Evolutionary conservation across 2,797 vertebrate genomes (phyloP).

Genomic region (Graptemys geographica): DNA sequence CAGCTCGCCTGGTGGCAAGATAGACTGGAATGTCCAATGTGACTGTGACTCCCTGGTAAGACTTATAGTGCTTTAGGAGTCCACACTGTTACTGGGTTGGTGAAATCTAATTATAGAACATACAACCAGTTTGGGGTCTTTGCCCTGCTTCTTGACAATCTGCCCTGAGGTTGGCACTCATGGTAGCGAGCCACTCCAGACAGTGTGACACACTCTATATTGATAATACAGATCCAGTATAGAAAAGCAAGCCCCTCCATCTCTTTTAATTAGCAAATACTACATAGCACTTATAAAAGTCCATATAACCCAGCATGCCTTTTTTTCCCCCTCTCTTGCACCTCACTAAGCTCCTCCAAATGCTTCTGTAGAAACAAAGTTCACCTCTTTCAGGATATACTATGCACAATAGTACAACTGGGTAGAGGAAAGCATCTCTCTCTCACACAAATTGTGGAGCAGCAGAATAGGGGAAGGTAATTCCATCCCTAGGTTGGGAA

Average conservation of each 20-base stretch:
- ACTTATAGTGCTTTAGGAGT: background rate
- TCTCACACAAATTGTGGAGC: background rate
- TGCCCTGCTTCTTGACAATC: background rate
- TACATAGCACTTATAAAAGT: background rate
- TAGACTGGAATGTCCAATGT: no score
- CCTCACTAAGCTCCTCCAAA: background rate
- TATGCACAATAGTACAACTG: background rate
- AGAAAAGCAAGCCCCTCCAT: background rate
- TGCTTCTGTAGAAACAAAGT: rapidly evolving
- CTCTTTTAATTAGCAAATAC: background rate
- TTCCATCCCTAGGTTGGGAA: background rate
- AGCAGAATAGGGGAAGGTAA: background rate
- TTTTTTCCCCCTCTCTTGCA: background rate
- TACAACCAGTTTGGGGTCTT: background rate
- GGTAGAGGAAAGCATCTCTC: background rate
- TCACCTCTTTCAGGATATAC: background rate
- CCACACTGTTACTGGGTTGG: background rate
- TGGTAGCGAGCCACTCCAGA: background rate
- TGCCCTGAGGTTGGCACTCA: no score
- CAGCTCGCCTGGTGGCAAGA: no score
- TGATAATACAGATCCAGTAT: background rate
- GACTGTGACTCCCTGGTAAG: no score
- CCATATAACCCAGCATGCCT: background rate
- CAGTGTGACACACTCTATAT: background rate
- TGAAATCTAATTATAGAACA: background rate